A percentile compares a stretch with the other conserved stretches of the same genome.
Evolutionary conservation across 2,888 invertebrate genomes (phyloP).

Genomic region (Clitarchus hookeri): DNA sequence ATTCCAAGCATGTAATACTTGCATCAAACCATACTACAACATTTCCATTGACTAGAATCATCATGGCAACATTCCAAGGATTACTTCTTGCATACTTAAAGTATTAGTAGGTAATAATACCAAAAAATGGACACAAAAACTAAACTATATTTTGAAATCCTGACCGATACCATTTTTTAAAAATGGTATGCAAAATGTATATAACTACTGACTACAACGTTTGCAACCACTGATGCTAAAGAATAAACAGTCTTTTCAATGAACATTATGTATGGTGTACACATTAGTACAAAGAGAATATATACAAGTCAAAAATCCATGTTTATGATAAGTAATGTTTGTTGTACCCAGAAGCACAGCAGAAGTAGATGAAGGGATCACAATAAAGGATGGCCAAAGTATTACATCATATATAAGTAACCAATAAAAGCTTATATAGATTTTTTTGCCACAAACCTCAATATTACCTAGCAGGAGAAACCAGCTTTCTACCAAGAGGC

Average conservation of each 20-base stretch:
- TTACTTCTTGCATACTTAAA: too few relatives aligned
- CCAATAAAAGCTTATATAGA: too few relatives aligned
- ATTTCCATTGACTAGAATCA: background rate
- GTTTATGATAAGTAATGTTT: too few relatives aligned
- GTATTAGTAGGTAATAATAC: too few relatives aligned
- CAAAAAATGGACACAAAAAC: background rate
- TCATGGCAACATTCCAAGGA: background rate
- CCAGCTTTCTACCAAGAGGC: too few relatives aligned
- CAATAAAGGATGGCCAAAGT: too few relatives aligned
- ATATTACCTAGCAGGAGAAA: too few relatives aligned
- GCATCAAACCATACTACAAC: background rate
- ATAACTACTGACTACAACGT: background rate
- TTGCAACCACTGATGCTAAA: background rate
- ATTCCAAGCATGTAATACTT: background rate
- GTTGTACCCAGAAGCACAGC: too few relatives aligned
- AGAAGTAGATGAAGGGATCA: too few relatives aligned
- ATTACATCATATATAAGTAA: too few relatives aligned
- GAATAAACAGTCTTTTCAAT: conserved; percentile 7
- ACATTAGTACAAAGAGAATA: background rate
- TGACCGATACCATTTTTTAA: background rate
- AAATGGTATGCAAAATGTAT: conserved; percentile 5
- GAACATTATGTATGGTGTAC: background rate
- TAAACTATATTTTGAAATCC: background rate
- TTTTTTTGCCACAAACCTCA: too few relatives aligned
- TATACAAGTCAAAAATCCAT: too few relatives aligned